Base-by-base conservation (phyloP, 2,797 vertebrate genomes). In the Sylvia borin region DNA sequence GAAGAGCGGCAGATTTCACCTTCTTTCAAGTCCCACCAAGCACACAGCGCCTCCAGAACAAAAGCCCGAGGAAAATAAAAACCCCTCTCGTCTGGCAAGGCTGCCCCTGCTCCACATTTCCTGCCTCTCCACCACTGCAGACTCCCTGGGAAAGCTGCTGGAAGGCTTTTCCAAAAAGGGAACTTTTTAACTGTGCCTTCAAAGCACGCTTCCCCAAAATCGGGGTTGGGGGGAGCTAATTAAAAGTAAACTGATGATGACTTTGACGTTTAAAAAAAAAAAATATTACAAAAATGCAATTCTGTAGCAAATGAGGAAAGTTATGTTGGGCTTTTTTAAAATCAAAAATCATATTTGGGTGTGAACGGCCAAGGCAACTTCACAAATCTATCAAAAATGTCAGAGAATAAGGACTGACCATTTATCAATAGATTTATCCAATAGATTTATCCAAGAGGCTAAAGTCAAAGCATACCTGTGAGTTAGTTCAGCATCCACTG, bases 241-340 rank as follows among this genome's bases (percentile, higher is more conserved):
- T 64, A 47, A 76, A 81, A 72, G 57, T 12, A 36, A 78, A 57
- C 10, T 5, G 10, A 48, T 60, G 8, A 43, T 29, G 40, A 43
- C n/a, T 34, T 26, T 7, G 20, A 72, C 25, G 11, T 25, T 19
- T 5, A 25, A 58, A 60, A 60, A 60, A 60, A 58, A n/a, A 57
- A 25, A 36, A 11, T 2, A 24, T 55, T 24, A 16, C 25, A 10
- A 40, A 32, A 36, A 32, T 5, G 32, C 1, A 50, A 40, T 25
- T 72, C 25, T 25, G 18, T 16, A 61, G 7, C n/a, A 62, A 54
- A 58, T 34, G 4, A 74, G 11, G 21, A 62, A 43, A 82, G 5
- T 11, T 32, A 1, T 11, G 13, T 12, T 9, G n/a, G 6, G 1
- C 0, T 21, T 3, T 48, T 43, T 74, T 38, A 4, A 0, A 10